Percentiles rank a stretch among this genome's conserved stretches.
Evolutionary conservation across 1,140 invertebrate genomes (phyloP).

Genomic region (Brachionus angularis): DNA sequence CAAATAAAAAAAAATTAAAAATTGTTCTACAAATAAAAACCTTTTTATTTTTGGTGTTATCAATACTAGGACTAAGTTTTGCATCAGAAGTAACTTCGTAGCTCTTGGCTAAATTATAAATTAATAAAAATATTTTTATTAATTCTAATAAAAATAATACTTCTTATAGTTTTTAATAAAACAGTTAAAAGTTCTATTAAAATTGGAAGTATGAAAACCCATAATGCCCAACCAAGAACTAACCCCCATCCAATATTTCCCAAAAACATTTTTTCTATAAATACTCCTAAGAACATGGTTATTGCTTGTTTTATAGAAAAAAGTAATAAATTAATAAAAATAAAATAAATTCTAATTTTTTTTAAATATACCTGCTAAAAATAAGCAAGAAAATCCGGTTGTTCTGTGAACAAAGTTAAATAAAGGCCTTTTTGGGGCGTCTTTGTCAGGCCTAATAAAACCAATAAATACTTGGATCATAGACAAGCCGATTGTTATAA

Average conservation of each 20-base stretch:
- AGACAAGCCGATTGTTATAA: constrained; percentile 7
- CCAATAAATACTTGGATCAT: constrained; percentile 17
- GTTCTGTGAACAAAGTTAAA: constrained; percentile 22
- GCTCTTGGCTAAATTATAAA: not conserved
- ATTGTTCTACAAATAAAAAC: not conserved
- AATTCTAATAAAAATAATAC: not conserved
- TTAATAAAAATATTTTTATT: not conserved
- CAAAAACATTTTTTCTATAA: constrained; percentile 27
- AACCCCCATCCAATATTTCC: constrained; percentile 31
- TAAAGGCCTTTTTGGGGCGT: not conserved
- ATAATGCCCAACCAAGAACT: constrained; percentile 13
- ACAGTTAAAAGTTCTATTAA: constrained; percentile 7
- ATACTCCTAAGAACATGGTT: constrained; percentile 36
- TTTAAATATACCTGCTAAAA: not conserved
- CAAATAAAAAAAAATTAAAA: not conserved
- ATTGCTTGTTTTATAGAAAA: too few relatives aligned
- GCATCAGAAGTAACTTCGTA: not conserved
- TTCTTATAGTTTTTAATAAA: not conserved
- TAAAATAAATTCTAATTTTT: not conserved
- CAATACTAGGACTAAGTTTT: not conserved
- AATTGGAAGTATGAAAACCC: constrained; percentile 8
- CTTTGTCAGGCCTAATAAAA: constrained; percentile 30
- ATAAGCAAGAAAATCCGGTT: constrained; percentile 10
- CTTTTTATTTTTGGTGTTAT: not conserved
- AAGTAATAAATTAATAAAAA: not conserved